Conservation (phyloP, 2,113 vertebrate genomes). For the Crotalus horridus region DNA sequence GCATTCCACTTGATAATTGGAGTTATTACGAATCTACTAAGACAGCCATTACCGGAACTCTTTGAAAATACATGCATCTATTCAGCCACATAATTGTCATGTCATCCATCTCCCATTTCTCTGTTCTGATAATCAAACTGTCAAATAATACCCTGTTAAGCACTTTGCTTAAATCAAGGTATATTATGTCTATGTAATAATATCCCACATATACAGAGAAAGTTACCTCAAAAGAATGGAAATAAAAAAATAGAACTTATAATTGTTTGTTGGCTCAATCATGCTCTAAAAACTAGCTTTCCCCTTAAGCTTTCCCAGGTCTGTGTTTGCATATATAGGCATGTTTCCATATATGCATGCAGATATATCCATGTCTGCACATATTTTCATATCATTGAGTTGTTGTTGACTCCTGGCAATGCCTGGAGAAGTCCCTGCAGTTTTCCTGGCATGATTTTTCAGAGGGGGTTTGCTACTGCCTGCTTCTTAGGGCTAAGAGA, state of each 20-base stretch:
- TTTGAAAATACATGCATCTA: background rate
- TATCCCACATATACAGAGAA: background rate
- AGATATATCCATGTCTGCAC: background rate
- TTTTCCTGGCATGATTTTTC: background rate
- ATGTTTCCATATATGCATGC: background rate
- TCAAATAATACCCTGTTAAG: background rate
- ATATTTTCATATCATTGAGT: background rate
- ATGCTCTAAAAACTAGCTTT: background rate
- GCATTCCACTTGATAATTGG: background rate
- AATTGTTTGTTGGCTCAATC: conserved; percentile 22
- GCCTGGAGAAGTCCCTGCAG: background rate
- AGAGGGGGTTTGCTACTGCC: background rate
- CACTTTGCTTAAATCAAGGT: background rate
- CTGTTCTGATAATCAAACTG: background rate
- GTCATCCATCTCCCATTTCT: background rate
- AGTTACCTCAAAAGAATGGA: background rate
- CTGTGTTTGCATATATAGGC: conserved; percentile 7
- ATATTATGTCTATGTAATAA: background rate
- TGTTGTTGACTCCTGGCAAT: background rate
- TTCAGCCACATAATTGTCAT: background rate
- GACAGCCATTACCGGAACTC: background rate
- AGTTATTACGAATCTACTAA: background rate
- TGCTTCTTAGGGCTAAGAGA: background rate
- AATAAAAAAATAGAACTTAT: background rate
- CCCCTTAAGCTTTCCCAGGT: background rate